These are phyloP conservation scores for Catharus fuscescens DNA, from an alignment of 2,113 vertebrate genomes.

Conservation along the genomic window DNA sequence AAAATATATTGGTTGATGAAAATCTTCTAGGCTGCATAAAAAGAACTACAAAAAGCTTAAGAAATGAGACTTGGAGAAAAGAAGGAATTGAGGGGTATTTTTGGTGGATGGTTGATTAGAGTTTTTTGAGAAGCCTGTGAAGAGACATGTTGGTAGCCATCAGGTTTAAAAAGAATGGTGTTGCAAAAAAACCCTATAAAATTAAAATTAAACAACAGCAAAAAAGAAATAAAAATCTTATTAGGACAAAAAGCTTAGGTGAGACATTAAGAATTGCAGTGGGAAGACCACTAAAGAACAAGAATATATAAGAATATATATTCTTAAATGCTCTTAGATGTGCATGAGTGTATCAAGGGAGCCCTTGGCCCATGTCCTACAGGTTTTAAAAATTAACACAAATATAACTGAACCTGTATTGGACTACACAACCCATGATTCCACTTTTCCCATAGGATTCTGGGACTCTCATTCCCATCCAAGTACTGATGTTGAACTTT, in stretches of 20 bases:
- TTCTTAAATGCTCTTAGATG: not conserved
- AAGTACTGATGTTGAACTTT: not conserved
- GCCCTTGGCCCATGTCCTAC: rapidly evolving
- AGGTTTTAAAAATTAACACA: not conserved
- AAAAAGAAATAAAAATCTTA: not conserved
- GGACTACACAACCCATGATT: not conserved
- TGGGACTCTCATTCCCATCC: not conserved
- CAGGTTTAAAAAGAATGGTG: not conserved
- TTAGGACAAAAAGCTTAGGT: not conserved
- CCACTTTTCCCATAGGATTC: not conserved
- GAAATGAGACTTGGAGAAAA: not conserved
- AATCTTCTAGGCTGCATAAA: not conserved
- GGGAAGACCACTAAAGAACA: not conserved
- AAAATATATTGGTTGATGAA: not conserved
- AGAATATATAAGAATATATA: not conserved
- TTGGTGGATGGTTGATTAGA: not conserved
- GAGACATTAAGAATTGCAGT: not conserved
- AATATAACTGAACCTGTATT: not conserved
- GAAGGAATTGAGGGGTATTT: not conserved
- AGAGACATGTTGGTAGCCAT: rapidly evolving
- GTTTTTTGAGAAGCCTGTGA: not conserved
- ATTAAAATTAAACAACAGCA: not conserved
- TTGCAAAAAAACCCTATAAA: not conserved
- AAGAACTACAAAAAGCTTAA: not conserved
- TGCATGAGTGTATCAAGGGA: not conserved